Evolutionary conservation across 1,140 invertebrate species (phyloP).

Genomic region (Planococcus citri): DNA sequence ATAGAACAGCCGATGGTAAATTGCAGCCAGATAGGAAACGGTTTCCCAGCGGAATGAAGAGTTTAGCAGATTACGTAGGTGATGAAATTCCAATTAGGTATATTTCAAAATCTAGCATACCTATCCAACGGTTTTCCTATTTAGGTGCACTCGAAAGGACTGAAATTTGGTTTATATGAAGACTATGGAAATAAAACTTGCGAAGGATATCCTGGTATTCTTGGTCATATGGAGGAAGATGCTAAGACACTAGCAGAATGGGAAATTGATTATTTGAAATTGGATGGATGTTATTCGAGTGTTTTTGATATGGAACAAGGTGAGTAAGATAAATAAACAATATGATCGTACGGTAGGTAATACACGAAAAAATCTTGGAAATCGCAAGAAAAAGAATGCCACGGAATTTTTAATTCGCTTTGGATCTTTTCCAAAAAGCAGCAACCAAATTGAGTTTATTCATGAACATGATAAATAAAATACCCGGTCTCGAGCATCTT

Average conservation of each 20-base stretch:
- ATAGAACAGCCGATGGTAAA: conserved; percentile 37
- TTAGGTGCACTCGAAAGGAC: conserved; percentile 79
- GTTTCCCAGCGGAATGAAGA: conserved; percentile 48
- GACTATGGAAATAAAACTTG: conserved; percentile 93
- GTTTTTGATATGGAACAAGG: conserved; percentile 26
- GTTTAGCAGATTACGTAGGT: conserved; percentile 45
- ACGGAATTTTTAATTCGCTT: too few species aligned
- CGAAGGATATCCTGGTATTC: conserved; percentile 84
- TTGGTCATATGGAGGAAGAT: conserved; percentile 72
- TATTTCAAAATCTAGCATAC: background rate
- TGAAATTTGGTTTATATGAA: conserved; percentile 96
- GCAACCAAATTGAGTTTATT: too few species aligned
- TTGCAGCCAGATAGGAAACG: conserved; percentile 41
- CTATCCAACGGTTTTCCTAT: conserved; percentile 22
- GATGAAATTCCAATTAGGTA: conserved; percentile 18
- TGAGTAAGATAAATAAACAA: conserved; percentile 11
- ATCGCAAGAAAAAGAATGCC: too few species aligned
- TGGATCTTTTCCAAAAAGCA: too few species aligned
- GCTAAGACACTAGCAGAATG: conserved; percentile 88
- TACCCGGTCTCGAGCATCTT: too few species aligned
- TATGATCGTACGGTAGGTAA: background rate
- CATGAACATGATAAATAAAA: too few species aligned
- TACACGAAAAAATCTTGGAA: too few species aligned
- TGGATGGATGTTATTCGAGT: conserved; percentile 88
- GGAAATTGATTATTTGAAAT: conserved; percentile 92